Conservation (phyloP, 2,888 invertebrate species). For the Vandiemenella viatica region DNA sequence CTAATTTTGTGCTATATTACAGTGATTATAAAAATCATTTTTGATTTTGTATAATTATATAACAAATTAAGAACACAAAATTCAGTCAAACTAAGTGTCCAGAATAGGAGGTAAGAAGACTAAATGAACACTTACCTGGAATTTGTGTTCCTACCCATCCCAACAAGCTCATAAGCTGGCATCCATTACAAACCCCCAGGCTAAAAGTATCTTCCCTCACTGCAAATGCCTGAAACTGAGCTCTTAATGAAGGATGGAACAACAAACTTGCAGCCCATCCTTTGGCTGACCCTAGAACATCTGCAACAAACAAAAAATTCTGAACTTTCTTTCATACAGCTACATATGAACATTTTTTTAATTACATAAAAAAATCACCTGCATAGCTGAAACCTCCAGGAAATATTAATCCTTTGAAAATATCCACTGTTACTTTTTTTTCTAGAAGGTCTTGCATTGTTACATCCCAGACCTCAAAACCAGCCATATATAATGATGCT, state of each 20-base stretch:
- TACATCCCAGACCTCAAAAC: conserved; percentile 76
- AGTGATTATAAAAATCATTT: no score
- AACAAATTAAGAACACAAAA: no score
- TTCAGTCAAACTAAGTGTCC: no score
- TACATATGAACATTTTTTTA: neutral
- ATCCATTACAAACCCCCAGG: conserved; percentile 96
- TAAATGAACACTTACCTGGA: conserved; percentile 17
- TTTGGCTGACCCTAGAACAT: conserved; percentile 91
- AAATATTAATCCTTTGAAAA: conserved; percentile 80
- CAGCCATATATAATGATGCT: conserved; percentile 69
- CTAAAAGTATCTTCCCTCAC: conserved; percentile 74
- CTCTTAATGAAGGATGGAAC: conserved; percentile 57
- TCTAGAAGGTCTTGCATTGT: conserved; percentile 81
- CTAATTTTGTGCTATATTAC: no score
- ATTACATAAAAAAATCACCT: conserved; percentile 35
- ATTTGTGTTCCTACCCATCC: conserved; percentile 64
- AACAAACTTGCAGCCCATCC: conserved; percentile 92
- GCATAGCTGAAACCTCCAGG: conserved; percentile 99
- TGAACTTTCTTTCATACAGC: neutral
- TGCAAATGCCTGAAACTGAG: conserved; percentile 65
- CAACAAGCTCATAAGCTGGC: conserved; percentile 85
- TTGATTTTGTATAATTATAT: no score
- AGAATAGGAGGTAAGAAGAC: no score
- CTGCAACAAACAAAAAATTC: conserved; percentile 30
- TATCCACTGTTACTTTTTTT: conserved; percentile 53